Percentiles rank a stretch among this genome's conserved stretches.
These are phyloP conservation scores for Orthonyx spaldingii DNA, from an alignment of 2,113 vertebrate genomes.

Conservation along the genomic window DNA sequence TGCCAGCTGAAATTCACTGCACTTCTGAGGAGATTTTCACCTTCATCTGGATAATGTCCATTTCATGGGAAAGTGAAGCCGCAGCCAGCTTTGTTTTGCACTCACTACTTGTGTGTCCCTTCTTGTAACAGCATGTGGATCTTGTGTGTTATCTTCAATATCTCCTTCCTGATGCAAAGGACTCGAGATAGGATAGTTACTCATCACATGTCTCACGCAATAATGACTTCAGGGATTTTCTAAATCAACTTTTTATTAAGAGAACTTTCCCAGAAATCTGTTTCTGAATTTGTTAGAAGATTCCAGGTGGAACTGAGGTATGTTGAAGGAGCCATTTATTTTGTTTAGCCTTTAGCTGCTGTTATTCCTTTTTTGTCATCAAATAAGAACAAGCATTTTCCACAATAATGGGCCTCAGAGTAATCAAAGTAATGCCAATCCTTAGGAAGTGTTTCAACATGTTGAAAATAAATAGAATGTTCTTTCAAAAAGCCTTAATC, in stretches of 20 bases:
- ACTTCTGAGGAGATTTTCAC: background rate
- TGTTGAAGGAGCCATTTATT: background rate
- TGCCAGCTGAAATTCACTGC: background rate
- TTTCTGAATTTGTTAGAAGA: background rate
- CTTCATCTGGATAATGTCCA: background rate
- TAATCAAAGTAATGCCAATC: background rate
- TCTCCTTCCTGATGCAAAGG: background rate
- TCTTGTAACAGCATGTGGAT: background rate
- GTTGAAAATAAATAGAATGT: background rate
- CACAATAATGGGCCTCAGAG: background rate
- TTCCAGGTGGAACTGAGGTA: background rate
- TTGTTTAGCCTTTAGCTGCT: background rate
- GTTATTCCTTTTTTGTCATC: background rate
- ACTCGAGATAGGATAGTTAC: background rate
- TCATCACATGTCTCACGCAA: accelerated
- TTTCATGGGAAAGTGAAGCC: background rate
- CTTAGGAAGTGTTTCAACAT: background rate
- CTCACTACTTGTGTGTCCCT: background rate
- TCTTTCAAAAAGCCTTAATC: background rate
- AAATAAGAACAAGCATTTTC: background rate
- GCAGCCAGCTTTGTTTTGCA: background rate
- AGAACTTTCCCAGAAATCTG: background rate
- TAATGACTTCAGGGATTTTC: background rate
- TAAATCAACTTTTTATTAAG: background rate
- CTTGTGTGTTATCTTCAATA: background rate